These are phyloP conservation scores for Chymomyza costata DNA, from an alignment of 1,140 invertebrate species.

Conservation along the genomic window DNA sequence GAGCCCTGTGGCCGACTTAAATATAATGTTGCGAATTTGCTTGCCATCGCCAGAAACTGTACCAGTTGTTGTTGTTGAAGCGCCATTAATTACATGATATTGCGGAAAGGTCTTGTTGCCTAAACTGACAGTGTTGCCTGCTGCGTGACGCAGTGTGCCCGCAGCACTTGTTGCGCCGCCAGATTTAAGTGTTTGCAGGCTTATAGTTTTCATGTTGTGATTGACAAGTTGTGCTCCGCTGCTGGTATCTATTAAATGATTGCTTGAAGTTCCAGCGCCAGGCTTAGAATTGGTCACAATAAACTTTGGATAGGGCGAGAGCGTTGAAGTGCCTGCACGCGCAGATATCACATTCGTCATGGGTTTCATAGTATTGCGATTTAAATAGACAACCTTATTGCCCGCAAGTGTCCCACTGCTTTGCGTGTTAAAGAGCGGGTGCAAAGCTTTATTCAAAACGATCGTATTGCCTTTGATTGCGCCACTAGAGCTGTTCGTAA, in stretches of 20 bases:
- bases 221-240: too few relatives aligned
- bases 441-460: slow-evolving; percentile 57
- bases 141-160: slow-evolving; percentile 29
- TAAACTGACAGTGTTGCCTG: slow-evolving; percentile 21
- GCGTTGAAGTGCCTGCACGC: slow-evolving; percentile 18
- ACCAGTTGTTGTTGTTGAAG: neutral
- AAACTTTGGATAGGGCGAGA: slow-evolving; percentile 16
- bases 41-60: slow-evolving; percentile 36
- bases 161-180: slow-evolving; percentile 6
- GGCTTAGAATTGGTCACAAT: slow-evolving; percentile 38
- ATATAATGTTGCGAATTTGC: slow-evolving; percentile 33
- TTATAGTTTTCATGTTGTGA: slow-evolving; percentile 33
- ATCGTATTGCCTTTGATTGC: slow-evolving; percentile 42
- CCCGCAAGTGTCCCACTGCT: slow-evolving; percentile 2
- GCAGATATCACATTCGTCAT: slow-evolving; percentile 13
- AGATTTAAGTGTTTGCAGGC: slow-evolving; percentile 41
- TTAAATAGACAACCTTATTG: slow-evolving; percentile 65
- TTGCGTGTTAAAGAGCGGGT: slow-evolving; percentile 39
- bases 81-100: slow-evolving; percentile 47
- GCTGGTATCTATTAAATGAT: slow-evolving; percentile 35
- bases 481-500: slow-evolving; percentile 19
- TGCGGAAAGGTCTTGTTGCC: slow-evolving; percentile 39
- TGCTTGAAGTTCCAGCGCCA: slow-evolving; percentile 10
- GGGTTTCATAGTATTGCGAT: slow-evolving; percentile 64
- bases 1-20: slow-evolving; percentile 44